Percentiles rank a stretch among this genome's conserved stretches.
Evolutionary conservation across 2,797 vertebrate species (phyloP).

Genomic region (Myotis daubentonii): DNA sequence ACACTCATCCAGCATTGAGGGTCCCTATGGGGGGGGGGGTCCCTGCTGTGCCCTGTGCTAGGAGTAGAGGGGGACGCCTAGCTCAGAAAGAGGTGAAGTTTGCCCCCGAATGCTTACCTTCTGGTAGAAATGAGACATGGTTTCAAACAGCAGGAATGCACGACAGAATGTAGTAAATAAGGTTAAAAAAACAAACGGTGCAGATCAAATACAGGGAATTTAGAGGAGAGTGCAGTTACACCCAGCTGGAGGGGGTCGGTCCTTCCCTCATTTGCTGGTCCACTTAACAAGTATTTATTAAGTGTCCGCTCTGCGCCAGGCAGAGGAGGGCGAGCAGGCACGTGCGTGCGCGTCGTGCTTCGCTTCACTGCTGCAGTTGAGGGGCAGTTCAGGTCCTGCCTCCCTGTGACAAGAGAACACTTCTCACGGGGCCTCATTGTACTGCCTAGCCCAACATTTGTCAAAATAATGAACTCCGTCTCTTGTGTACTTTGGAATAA

Average conservation of each 20-base stretch:
- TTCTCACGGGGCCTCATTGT: not conserved
- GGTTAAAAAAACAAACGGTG: not conserved
- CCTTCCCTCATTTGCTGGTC: not conserved
- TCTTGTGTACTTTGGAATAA: conserved; percentile 26
- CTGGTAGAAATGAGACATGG: not conserved
- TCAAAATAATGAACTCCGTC: conserved; percentile 41
- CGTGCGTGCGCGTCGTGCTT: not conserved
- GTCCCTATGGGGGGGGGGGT: not conserved
- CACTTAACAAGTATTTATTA: conserved; percentile 14
- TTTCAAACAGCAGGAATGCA: conserved; percentile 24
- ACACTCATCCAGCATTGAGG: not conserved
- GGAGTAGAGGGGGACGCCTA: not conserved
- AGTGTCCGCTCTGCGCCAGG: not conserved
- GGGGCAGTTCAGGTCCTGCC: not conserved
- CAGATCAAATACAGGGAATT: not conserved
- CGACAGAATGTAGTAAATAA: conserved; percentile 30
- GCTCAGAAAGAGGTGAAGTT: not conserved
- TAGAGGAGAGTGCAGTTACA: conserved; percentile 19
- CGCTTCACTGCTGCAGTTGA: not conserved
- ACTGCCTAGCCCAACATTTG: not conserved
- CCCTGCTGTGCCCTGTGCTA: not conserved
- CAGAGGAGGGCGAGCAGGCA: not conserved
- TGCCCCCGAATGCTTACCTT: not conserved
- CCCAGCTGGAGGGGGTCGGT: not conserved
- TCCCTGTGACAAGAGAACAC: not conserved